Percentiles rank a stretch among this genome's conserved stretches.
Evolutionary conservation across 1,140 invertebrate species (phyloP).

Genomic region (Conopomorpha cramerella): DNA sequence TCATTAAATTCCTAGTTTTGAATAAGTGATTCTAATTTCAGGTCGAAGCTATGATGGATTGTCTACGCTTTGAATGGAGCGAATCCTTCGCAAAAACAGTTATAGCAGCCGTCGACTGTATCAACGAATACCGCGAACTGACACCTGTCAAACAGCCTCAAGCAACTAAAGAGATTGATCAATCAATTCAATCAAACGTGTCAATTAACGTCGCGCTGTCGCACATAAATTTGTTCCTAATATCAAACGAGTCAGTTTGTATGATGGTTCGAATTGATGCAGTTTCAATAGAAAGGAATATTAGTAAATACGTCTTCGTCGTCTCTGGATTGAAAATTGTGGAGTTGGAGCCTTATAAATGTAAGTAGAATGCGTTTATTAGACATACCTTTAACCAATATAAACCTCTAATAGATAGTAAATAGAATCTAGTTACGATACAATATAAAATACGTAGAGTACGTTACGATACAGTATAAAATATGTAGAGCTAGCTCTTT

Average conservation of each 20-base stretch:
- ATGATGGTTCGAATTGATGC: constrained; percentile 48
- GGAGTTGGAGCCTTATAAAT: constrained; percentile 47
- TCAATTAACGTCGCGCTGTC: constrained; percentile 43
- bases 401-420: not conserved
- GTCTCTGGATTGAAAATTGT: constrained; percentile 48
- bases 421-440: not conserved
- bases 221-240: constrained; percentile 51
- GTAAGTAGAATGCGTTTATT: constrained; percentile 11
- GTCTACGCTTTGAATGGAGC: constrained; percentile 48
- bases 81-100: constrained; percentile 29
- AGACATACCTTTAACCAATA: not conserved
- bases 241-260: constrained; percentile 37
- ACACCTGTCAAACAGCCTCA: constrained; percentile 1
- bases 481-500: too few relatives aligned
- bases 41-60: constrained; percentile 58
- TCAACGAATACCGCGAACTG: constrained; percentile 26
- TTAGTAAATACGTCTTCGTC: constrained; percentile 25
- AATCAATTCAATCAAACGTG: constrained; percentile 9
- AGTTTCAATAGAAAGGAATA: constrained; percentile 36
- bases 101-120: constrained; percentile 27
- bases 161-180: too few relatives aligned
- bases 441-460: too few relatives aligned
- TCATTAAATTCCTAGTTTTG: too few relatives aligned
- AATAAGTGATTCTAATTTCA: constrained; percentile 12
- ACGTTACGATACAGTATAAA: too few relatives aligned